These are phyloP conservation scores for Dendrocopos noguchii DNA, from an alignment of 2,113 vertebrate species.

Conservation along the genomic window DNA sequence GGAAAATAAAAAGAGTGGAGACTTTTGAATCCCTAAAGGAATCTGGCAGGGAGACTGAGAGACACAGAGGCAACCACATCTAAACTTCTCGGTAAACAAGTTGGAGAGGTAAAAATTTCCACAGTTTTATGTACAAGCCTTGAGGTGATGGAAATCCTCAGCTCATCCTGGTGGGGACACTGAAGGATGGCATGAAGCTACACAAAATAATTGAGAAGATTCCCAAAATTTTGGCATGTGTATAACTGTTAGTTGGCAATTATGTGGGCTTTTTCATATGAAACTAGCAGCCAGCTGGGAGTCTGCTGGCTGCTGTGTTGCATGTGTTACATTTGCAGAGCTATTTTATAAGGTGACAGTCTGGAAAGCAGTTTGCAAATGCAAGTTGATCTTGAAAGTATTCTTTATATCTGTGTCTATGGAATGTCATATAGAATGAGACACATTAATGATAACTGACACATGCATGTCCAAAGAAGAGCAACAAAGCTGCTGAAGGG, in stretches of 20 bases:
- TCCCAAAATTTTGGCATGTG: background rate
- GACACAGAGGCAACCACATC: background rate
- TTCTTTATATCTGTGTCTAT: background rate
- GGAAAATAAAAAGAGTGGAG: slow-evolving; percentile 18
- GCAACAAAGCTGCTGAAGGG: too few species aligned
- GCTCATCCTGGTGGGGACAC: background rate
- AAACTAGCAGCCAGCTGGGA: slow-evolving; percentile 3
- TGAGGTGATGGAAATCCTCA: slow-evolving; percentile 18
- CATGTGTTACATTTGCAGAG: background rate
- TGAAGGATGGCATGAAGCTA: background rate
- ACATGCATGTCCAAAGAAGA: background rate
- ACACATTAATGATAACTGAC: background rate
- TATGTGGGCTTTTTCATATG: background rate
- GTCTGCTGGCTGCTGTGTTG: background rate
- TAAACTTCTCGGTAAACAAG: slow-evolving; percentile 23
- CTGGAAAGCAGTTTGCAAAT: background rate
- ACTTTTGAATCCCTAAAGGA: slow-evolving; percentile 31
- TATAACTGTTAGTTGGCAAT: background rate
- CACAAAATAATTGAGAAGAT: slow-evolving; percentile 17
- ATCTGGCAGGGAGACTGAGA: background rate
- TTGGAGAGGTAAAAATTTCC: slow-evolving; percentile 39
- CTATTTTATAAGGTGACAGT: slow-evolving; percentile 4
- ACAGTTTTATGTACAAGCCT: background rate
- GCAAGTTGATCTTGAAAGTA: background rate
- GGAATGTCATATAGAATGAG: background rate